Conservation (phyloP, 2,888 invertebrate species). For the Junonia oenone region DNA sequence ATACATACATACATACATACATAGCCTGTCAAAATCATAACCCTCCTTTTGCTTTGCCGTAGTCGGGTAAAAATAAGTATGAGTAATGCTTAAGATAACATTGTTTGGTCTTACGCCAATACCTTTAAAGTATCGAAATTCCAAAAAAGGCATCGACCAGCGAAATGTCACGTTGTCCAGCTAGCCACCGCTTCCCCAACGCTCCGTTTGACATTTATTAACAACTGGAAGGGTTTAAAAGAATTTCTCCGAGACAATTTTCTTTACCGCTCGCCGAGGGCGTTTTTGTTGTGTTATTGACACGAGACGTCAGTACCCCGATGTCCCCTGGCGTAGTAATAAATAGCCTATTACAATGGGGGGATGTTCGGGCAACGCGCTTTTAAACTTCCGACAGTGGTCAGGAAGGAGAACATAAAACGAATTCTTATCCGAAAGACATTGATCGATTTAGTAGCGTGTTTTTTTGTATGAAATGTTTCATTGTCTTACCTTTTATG, state of each 20-base stretch:
- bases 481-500: constrained; percentile 1
- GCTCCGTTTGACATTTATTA: constrained; percentile 65
- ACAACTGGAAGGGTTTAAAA: constrained; percentile 59
- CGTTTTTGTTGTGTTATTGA: constrained; percentile 36
- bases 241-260: constrained; percentile 57
- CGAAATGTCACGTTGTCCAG: constrained; percentile 2
- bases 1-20: no score
- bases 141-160: neutral
- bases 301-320: constrained; percentile 25
- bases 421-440: constrained; percentile 17
- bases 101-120: no score
- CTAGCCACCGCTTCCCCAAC: constrained; percentile 6
- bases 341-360: constrained; percentile 28
- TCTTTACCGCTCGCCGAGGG: constrained; percentile 50
- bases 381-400: constrained; percentile 25
- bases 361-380: constrained; percentile 22
- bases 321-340: constrained; percentile 20
- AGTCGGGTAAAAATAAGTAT: no score
- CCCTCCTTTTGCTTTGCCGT: no score
- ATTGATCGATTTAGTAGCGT: constrained; percentile 21
- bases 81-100: no score
- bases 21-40: no score
- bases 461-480: constrained; percentile 6
- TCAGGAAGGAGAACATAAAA: constrained; percentile 25
- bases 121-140: neutral